Base-by-base conservation (phyloP, 92 coral and sea anemone species). In the Palythoa caribaeorum region DNA sequence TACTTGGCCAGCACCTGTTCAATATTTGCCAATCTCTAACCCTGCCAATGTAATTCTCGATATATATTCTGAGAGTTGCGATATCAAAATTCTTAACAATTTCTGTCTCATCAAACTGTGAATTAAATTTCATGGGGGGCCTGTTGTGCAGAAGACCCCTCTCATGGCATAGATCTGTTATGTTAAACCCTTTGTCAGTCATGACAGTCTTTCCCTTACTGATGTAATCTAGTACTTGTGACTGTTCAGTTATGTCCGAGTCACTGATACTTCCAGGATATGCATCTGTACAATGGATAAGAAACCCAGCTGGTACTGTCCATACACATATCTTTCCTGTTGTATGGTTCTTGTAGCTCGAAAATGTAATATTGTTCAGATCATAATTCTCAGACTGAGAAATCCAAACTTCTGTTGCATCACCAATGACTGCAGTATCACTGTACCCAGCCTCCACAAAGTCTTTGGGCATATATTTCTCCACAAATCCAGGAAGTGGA, bases 291-390 rank as follows among this genome's bases (percentile, higher is more conserved):
- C 91, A 83, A 9, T 52, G 53, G 13, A 90, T 60, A 15, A 90
- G 79, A 14, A 71, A 48, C 6, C 89, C 91, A 87, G 54, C 75
- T 36, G 94, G 91, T 59, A 47, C 66, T 17, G 71, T 88, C 89
- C 94, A 91, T 3, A 91, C 90, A 20, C 85, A 62, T 28, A 84
- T 88, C 84, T 91, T 91, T 2, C 92, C 94, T 0, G 94, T 88
- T 2, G 90, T 77, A 85, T 91, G 91, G 38, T 91, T 91, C 69
- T 88, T 84, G 73, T 91, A 88, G 3, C 77, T 62, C 48, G 92
- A 88, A 55, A 92, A 89, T 0, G 94, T 89, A 1, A 89, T 69
- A 57, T 86, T 89, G 73, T 89, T 92, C 0, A 90, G 57, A 57
- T 90, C 93, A 83, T 80, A 87, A 63, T 90, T 90, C 73, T 87